Percentiles rank a stretch among this genome's conserved stretches.
phyloP scores from a whole-genome alignment of 37 sponge, comb jelly and placozoan species.

The Tethya wilhelma region DNA sequence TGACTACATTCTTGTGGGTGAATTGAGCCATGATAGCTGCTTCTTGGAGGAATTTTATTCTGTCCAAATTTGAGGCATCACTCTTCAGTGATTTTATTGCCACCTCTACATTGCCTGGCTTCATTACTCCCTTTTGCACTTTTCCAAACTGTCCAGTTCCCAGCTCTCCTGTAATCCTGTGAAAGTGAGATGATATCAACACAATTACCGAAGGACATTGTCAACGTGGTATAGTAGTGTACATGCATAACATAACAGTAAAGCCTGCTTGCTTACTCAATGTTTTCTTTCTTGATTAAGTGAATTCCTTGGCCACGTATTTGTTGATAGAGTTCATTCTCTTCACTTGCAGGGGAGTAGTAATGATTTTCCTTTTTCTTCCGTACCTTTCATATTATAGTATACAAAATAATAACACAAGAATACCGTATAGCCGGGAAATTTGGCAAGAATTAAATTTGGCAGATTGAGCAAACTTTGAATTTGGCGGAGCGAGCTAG shows the following conservation, averaged over 20 bases:
- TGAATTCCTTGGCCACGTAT: not conserved
- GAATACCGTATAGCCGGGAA: no score
- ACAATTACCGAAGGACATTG: not conserved
- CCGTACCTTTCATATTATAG: no score
- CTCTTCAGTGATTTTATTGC: not conserved
- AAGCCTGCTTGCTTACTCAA: not conserved
- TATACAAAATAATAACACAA: no score
- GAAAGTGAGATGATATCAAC: not conserved
- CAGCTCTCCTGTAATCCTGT: not conserved
- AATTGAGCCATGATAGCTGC: constrained; percentile 13
- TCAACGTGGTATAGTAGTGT: not conserved
- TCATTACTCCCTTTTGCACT: not conserved
- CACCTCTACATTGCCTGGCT: not conserved
- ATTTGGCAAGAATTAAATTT: no score
- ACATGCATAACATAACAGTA: not conserved
- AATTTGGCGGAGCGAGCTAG: no score
- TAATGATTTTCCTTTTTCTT: not conserved
- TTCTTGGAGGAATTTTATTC: constrained; percentile 8
- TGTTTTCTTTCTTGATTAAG: not conserved
- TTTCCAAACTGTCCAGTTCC: not conserved
- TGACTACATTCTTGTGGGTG: not conserved
- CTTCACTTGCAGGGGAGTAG: not conserved
- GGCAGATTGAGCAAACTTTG: no score
- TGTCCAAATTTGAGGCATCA: not conserved
- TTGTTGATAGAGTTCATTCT: not conserved